These are phyloP conservation scores for Diorhabda sublineata DNA, from an alignment of 1,140 invertebrate genomes.

Conservation along the genomic window DNA sequence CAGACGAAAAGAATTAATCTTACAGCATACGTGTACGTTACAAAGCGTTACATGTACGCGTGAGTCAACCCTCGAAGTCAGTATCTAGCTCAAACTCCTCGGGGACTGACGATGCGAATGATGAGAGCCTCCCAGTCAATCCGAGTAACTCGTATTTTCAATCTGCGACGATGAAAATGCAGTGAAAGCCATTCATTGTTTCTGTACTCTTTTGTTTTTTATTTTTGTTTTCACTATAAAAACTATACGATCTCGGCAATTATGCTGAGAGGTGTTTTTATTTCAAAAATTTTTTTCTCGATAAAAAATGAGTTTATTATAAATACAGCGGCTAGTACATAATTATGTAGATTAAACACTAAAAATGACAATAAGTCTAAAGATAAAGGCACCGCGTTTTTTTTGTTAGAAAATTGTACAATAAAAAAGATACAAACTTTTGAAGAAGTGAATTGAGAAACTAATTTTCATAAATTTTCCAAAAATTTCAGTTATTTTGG, in stretches of 20 bases:
- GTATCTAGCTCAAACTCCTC: conserved; percentile 35
- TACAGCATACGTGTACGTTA: conserved; percentile 17
- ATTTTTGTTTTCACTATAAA: background rate
- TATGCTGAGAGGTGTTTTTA: conserved; percentile 2
- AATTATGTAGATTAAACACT: too few relatives aligned
- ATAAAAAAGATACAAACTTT: too few relatives aligned
- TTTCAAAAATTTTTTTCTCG: too few relatives aligned
- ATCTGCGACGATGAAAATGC: conserved; percentile 40
- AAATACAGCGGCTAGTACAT: too few relatives aligned
- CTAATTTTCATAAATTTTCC: too few relatives aligned
- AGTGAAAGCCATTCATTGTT: conserved; percentile 36
- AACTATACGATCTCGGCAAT: background rate
- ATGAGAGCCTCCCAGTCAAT: conserved; percentile 42
- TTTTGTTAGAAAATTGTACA: too few relatives aligned
- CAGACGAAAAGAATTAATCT: conserved; percentile 19
- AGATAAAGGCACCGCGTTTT: too few relatives aligned
- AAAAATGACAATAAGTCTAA: too few relatives aligned
- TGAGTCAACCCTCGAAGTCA: conserved; percentile 39
- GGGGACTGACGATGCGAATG: conserved; percentile 39
- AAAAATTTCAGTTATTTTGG: too few relatives aligned
- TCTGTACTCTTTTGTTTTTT: conserved; percentile 22
- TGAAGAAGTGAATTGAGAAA: too few relatives aligned
- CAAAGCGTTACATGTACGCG: conserved; percentile 27
- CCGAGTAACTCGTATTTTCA: conserved; percentile 45
- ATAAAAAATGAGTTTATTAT: too few relatives aligned